These are phyloP conservation scores for Pseudococcus jackbeardsleyi DNA, from an alignment of 2,888 invertebrate species.

Conservation along the genomic window DNA sequence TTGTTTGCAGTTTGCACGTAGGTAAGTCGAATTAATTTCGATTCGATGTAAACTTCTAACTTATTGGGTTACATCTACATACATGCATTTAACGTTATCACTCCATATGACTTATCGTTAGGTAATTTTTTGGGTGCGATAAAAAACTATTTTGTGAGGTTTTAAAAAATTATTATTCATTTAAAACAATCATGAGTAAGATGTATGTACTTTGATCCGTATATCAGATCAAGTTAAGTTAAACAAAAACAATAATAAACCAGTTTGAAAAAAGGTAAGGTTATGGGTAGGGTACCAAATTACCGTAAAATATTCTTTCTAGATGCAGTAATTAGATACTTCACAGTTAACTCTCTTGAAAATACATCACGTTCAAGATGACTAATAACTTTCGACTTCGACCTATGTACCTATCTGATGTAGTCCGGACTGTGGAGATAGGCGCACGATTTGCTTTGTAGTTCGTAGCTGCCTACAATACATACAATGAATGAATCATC, in stretches of 20 bases:
- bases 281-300: neutral
- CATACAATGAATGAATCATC: neutral
- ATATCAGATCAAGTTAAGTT: neutral
- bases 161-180: no score
- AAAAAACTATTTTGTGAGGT: no score
- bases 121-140: no score
- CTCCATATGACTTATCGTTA: no score
- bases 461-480: neutral
- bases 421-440: neutral
- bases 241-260: neutral
- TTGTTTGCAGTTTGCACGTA: no score
- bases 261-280: neutral
- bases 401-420: neutral
- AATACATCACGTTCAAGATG: neutral
- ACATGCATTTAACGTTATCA: no score
- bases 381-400: neutral
- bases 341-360: neutral
- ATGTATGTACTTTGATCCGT: no score
- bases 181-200: no score
- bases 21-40: no score
- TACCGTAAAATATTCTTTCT: neutral
- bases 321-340: neutral
- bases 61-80: no score
- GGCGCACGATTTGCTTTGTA: neutral
- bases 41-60: no score